Evolutionary conservation across 1,140 invertebrate genomes (phyloP).

Genomic region (Akabosia matsudoensis): DNA sequence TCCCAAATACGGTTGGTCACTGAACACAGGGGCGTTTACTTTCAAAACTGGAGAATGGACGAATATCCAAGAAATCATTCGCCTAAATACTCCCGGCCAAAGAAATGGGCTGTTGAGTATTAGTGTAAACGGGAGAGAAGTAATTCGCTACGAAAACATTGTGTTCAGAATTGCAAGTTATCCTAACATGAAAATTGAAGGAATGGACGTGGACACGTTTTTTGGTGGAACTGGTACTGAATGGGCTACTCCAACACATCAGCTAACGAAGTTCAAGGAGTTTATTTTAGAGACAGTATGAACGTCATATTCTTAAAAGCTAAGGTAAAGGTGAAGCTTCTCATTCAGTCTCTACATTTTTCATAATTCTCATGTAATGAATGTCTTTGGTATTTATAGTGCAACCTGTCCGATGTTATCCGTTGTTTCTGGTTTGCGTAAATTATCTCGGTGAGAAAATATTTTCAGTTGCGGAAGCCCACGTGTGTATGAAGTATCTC

Average conservation of each 20-base stretch:
- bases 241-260: conserved; percentile 27
- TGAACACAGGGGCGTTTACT: conserved; percentile 28
- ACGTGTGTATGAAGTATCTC: no score
- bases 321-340: no score
- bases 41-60: conserved; percentile 30
- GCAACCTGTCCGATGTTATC: no score
- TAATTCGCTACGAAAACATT: conserved; percentile 34
- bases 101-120: conserved; percentile 27
- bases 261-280: conserved; percentile 33
- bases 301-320: no score
- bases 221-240: conserved; percentile 19
- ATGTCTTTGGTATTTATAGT: no score
- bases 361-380: no score
- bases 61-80: conserved; percentile 26
- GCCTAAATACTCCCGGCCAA: conserved; percentile 28
- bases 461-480: no score
- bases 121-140: conserved; percentile 29
- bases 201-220: conserved; percentile 22
- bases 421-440: no score
- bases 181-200: background rate
- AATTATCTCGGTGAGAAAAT: no score
- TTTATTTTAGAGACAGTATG: conserved; percentile 22
- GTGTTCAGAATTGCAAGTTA: conserved; percentile 26
- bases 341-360: no score
- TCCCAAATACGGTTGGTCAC: conserved; percentile 30